Evolutionary conservation across 2,797 vertebrate species (phyloP).

Genomic region (Leucoraja ocellata): DNA sequence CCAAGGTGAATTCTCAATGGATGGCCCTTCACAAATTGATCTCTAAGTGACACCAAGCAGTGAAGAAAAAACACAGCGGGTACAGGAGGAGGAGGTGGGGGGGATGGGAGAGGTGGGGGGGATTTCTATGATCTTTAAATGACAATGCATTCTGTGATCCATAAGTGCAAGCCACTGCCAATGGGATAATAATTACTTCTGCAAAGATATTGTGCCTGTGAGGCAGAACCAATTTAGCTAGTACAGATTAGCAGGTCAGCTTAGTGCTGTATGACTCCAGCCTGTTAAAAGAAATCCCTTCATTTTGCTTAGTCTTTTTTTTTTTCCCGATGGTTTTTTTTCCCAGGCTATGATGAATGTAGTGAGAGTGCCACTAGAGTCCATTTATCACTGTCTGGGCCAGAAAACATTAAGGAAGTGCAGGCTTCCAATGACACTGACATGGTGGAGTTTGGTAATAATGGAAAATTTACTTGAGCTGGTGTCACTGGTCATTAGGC

Average conservation of each 20-base stretch:
- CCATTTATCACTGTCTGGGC: slow-evolving; percentile 38
- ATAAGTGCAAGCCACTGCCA: slow-evolving; percentile 36
- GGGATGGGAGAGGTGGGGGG: not conserved
- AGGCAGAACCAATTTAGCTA: slow-evolving; percentile 38
- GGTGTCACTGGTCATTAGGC: slow-evolving; percentile 37
- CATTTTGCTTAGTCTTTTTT: slow-evolving; percentile 17
- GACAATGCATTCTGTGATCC: slow-evolving; percentile 38
- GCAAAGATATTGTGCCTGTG: slow-evolving; percentile 36
- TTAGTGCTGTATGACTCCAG: slow-evolving; percentile 29
- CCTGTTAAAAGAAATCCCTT: not conserved
- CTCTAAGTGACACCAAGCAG: slow-evolving; percentile 39
- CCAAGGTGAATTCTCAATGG: slow-evolving; percentile 44
- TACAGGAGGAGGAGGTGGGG: not conserved
- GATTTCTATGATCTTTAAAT: slow-evolving; percentile 39
- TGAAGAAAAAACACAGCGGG: slow-evolving; percentile 24
- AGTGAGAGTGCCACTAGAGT: slow-evolving; percentile 31
- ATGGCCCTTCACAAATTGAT: slow-evolving; percentile 16
- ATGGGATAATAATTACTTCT: slow-evolving; percentile 39
- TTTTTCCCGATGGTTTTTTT: slow-evolving; percentile 32
- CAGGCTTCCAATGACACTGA: slow-evolving; percentile 34
- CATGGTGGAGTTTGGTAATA: slow-evolving; percentile 37
- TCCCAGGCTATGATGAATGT: not conserved
- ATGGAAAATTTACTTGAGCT: slow-evolving; percentile 38
- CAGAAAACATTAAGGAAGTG: slow-evolving; percentile 36
- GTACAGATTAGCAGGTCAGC: slow-evolving; percentile 37